A percentile compares a stretch with the other conserved stretches of the same genome.
Conservation (phyloP, 1,140 invertebrate species). For the Colletes gigas region DNA sequence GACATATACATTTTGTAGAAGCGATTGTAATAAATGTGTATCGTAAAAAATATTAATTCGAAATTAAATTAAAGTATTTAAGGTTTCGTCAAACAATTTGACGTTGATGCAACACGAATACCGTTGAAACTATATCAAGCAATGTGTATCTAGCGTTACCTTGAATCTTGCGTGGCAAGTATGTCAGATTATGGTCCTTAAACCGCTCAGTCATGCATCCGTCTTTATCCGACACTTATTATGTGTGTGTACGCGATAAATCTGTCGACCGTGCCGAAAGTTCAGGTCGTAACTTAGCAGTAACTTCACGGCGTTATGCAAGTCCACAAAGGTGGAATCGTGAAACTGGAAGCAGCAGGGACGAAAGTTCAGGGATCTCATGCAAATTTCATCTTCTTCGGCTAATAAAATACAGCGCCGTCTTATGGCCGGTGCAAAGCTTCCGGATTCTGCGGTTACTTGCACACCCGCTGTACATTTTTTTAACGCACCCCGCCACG, state of each 20-base stretch:
- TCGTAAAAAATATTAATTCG: too few relatives aligned
- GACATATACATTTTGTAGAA: too few relatives aligned
- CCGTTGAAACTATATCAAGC: too few relatives aligned
- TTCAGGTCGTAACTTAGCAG: slow-evolving; percentile 60
- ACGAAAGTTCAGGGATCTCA: slow-evolving; percentile 69
- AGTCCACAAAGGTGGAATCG: slow-evolving; percentile 55
- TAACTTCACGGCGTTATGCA: slow-evolving; percentile 48
- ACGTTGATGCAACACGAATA: too few relatives aligned
- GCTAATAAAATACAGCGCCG: slow-evolving; percentile 62
- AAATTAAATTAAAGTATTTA: too few relatives aligned
- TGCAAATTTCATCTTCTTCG: slow-evolving; percentile 73
- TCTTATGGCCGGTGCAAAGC: slow-evolving; percentile 43
- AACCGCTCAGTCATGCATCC: slow-evolving; percentile 20
- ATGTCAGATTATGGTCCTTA: slow-evolving; percentile 1
- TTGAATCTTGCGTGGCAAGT: neutral
- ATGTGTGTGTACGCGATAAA: slow-evolving; percentile 58
- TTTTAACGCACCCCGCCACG: slow-evolving; percentile 1
- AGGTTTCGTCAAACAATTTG: too few relatives aligned
- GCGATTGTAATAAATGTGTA: too few relatives aligned
- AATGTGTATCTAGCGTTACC: neutral
- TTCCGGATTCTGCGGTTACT: slow-evolving; percentile 21
- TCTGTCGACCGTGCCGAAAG: slow-evolving; percentile 56
- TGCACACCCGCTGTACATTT: slow-evolving; percentile 3
- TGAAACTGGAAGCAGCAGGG: slow-evolving; percentile 2
- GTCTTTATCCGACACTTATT: slow-evolving; percentile 48